phyloP scores from a whole-genome alignment of 2,888 invertebrate species.

The Rapana venosa region DNA sequence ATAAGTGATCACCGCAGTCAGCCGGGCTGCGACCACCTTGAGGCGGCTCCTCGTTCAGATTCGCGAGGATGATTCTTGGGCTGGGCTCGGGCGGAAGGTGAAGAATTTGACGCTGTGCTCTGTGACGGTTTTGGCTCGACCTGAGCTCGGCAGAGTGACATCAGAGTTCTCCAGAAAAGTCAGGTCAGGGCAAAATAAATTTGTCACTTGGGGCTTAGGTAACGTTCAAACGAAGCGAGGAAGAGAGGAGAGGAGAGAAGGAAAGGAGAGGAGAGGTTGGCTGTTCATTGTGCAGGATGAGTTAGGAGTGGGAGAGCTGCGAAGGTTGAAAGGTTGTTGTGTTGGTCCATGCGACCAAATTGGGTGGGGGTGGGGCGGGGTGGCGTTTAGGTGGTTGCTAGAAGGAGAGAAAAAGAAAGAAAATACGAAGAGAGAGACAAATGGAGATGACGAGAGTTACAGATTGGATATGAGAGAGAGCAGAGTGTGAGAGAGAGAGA shows the following conservation, averaged over 20 bases:
- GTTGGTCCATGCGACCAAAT: no score
- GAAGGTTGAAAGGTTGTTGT: not conserved
- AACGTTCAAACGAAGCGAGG: conserved; percentile 20
- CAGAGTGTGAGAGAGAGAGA: not conserved
- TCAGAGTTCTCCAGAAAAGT: not conserved
- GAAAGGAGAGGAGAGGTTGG: not conserved
- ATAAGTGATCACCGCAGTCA: conserved; percentile 40
- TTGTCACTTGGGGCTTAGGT: conserved; percentile 39
- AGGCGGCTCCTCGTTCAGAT: conserved; percentile 8
- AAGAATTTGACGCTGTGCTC: conserved; percentile 33
- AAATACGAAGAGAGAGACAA: no score
- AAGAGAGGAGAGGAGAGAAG: no score
- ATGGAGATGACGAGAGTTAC: no score
- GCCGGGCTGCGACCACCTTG: not conserved
- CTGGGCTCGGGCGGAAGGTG: not conserved
- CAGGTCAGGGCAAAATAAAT: conserved; percentile 24
- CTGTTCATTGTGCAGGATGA: not conserved
- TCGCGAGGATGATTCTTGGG: conserved; percentile 12
- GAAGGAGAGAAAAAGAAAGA: no score
- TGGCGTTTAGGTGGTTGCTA: no score
- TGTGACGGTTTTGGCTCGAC: conserved; percentile 40
- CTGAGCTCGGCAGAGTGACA: not conserved
- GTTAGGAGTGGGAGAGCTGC: not conserved
- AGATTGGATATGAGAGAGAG: no score
- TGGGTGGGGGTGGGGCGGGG: no score